Base-by-base conservation (phyloP, 2,888 invertebrate species). In the Amphipyra tragopoginis region DNA sequence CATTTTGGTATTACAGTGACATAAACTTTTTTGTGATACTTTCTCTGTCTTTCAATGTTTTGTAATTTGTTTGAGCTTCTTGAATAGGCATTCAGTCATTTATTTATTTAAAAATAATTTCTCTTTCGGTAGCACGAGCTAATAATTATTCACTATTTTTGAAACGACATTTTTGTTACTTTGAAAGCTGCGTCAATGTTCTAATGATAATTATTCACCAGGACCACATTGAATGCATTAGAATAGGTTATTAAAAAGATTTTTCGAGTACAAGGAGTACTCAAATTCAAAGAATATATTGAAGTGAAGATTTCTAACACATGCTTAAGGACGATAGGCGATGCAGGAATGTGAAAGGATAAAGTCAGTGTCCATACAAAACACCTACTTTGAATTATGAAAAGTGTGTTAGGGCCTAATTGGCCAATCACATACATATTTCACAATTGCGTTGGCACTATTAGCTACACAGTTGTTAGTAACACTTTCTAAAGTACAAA, bases 301-400 rank as follows among this genome's bases (percentile, higher is more conserved):
- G 0, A 29, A 29, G 5, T 45, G 36, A 29, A 36, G 4, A 14
- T n/a, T 10, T 38, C 8, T 40, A 36, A 13, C 44, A 33, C 48
- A 40, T 36, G 11, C 4, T 14, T 4, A n/a, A 14, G 14, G 7
- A 69, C 52, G 29, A 54, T 54, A 34, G 50, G 5, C 49, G 5
- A 59, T 51, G 49, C 42, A 54, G 15, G 47, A 75, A 75, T 75
- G 75, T 75, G 75, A 75, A 69, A 69, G 70, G 47, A 44, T 29
- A 14, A 14, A 8, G 14, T 5, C 15, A 7, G 36, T 33, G 29
- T 43, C 43, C 62, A 69, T 70, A 75, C 47, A 69, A 70, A 69
- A 44, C 15, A 62, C 50, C 21, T 13, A n/a, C 36, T 69, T 61
- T 42, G 14, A 69, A 69, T 75, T 10, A 48, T 70, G 42, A 69